Percentiles rank a stretch among this genome's conserved stretches.
Conservation (phyloP, 1,140 invertebrate species). For the Drosophila pachea region DNA sequence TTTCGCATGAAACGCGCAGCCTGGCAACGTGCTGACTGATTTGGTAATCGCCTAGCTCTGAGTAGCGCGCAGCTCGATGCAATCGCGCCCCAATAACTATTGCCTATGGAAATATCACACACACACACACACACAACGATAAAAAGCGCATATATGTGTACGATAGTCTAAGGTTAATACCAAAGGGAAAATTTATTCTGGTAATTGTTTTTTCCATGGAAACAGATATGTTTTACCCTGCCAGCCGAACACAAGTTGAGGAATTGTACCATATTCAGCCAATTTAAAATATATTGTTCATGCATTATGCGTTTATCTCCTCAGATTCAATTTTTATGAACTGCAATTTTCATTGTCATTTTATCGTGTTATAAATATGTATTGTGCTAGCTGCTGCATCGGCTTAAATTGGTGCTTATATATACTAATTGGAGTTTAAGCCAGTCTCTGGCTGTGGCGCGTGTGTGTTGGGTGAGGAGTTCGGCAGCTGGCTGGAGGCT, state of each 20-base stretch:
- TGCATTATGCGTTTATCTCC: too few relatives aligned
- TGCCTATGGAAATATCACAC: not conserved
- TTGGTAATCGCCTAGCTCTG: conserved; percentile 1
- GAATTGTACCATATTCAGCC: too few relatives aligned
- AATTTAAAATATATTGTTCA: too few relatives aligned
- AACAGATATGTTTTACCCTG: too few relatives aligned
- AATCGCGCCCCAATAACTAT: conserved; percentile 1
- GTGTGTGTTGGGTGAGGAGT: conserved; percentile 1
- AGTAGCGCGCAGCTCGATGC: not conserved
- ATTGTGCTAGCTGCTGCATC: not conserved
- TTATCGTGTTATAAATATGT: not conserved
- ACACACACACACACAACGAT: not conserved
- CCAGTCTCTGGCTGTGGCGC: not conserved
- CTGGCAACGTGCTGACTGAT: conserved; percentile 18
- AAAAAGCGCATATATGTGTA: too few relatives aligned
- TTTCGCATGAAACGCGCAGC: conserved; percentile 22
- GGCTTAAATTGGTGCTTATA: conserved; percentile 3
- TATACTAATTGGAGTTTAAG: conserved; percentile 16
- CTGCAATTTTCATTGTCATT: conserved; percentile 1
- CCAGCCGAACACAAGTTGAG: too few relatives aligned
- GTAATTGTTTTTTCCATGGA: too few relatives aligned
- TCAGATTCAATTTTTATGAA: not conserved
- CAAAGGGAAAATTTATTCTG: too few relatives aligned
- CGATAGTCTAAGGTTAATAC: too few relatives aligned
- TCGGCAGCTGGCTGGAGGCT: not conserved